phyloP scores from a whole-genome alignment of 2,888 invertebrate species.

The Drosophila kokeensis region DNA sequence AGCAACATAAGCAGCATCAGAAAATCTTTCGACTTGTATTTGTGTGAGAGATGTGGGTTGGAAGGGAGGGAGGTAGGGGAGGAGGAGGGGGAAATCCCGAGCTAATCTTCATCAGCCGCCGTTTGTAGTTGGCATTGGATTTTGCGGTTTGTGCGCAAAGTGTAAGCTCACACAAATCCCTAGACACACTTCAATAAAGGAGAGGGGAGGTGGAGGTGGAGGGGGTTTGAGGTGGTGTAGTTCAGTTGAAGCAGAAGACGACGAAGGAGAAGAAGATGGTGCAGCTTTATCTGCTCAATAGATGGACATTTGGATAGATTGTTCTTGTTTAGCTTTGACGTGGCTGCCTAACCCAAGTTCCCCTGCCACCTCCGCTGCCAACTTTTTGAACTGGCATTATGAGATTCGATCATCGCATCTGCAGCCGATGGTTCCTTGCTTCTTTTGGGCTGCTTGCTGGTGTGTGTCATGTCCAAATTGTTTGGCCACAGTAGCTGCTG shows the following conservation, averaged over 20 bases:
- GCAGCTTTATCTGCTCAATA: slow-evolving; percentile 78
- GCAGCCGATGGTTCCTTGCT: slow-evolving; percentile 23
- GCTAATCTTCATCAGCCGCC: slow-evolving; percentile 83
- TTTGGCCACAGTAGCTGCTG: slow-evolving; percentile 65
- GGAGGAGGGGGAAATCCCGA: slow-evolving; percentile 21
- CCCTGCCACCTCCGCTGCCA: not conserved
- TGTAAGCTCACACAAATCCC: slow-evolving; percentile 80
- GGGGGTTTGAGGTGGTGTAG: slow-evolving; percentile 8
- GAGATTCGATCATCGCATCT: slow-evolving; percentile 74
- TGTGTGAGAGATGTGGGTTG: not conserved
- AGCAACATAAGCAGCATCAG: slow-evolving; percentile 36
- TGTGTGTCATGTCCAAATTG: slow-evolving; percentile 77
- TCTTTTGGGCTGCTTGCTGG: slow-evolving; percentile 34
- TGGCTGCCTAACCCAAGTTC: slow-evolving; percentile 7
- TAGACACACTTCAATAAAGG: slow-evolving; percentile 47
- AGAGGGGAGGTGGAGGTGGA: not conserved
- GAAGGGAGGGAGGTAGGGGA: slow-evolving; percentile 4
- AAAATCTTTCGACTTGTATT: slow-evolving; percentile 13
- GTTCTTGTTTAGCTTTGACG: slow-evolving; percentile 80
- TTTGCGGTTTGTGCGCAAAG: slow-evolving; percentile 63
- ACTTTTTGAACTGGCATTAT: slow-evolving; percentile 61
- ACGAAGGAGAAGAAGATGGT: slow-evolving; percentile 32
- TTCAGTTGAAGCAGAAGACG: slow-evolving; percentile 10
- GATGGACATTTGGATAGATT: slow-evolving; percentile 81
- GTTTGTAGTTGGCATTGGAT: slow-evolving; percentile 71